These are phyloP conservation scores for Mamestra configurata DNA, from an alignment of 1,140 invertebrate species.

Conservation along the genomic window DNA sequence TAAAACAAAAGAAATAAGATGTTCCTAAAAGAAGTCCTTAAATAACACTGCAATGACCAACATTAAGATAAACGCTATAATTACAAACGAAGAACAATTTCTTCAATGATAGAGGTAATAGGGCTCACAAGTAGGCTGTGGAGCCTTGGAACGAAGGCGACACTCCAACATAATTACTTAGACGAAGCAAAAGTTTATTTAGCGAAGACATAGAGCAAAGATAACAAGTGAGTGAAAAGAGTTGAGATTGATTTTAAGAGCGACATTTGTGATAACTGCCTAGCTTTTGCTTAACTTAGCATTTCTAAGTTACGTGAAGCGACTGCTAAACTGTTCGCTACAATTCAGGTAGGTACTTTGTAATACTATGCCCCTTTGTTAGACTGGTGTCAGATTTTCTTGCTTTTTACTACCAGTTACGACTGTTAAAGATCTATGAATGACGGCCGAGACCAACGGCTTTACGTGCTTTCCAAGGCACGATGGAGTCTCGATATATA, in stretches of 20 bases:
- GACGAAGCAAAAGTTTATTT: slow-evolving; percentile 6
- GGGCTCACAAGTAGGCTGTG: neutral
- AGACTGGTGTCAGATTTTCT: too few relatives aligned
- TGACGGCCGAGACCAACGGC: too few relatives aligned
- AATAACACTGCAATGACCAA: neutral
- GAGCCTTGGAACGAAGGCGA: neutral
- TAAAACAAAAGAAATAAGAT: neutral
- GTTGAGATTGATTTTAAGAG: neutral
- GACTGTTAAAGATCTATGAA: too few relatives aligned
- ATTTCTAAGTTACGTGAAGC: too few relatives aligned
- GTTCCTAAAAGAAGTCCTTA: neutral
- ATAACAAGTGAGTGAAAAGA: neutral
- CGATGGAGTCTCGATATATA: too few relatives aligned
- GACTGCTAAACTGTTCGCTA: too few relatives aligned
- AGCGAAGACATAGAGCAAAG: neutral
- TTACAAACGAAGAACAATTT: neutral
- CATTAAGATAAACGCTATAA: neutral
- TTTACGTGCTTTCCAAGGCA: too few relatives aligned
- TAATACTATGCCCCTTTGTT: too few relatives aligned
- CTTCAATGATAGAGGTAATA: too few relatives aligned
- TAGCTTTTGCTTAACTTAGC: too few relatives aligned
- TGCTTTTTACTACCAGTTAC: too few relatives aligned
- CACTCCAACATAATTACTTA: slow-evolving; percentile 20
- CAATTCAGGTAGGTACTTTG: too few relatives aligned
- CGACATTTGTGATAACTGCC: neutral